These are phyloP conservation scores for Coptodon bakossiorum DNA, from an alignment of 2,113 vertebrate genomes.

Conservation along the genomic window DNA sequence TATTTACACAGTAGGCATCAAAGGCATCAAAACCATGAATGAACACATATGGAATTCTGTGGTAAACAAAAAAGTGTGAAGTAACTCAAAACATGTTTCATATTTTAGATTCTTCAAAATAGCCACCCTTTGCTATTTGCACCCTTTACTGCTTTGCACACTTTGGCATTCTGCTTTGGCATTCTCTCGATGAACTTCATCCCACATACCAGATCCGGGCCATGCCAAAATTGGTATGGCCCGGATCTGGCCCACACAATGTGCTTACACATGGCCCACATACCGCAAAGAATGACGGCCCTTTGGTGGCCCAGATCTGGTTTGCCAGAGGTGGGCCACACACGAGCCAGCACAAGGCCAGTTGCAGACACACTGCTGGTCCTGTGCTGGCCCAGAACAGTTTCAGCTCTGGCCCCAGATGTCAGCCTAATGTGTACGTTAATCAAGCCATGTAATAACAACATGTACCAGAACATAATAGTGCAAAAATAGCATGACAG, in stretches of 20 bases:
- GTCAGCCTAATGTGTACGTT: background rate
- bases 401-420: fast-evolving
- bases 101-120: background rate
- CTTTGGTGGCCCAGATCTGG: background rate
- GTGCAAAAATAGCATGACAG: fast-evolving
- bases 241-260: too few relatives aligned
- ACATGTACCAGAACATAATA: fast-evolving
- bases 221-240: background rate
- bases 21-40: background rate
- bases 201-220: background rate
- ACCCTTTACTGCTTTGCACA: background rate
- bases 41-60: background rate
- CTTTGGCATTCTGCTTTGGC: background rate
- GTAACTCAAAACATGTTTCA: background rate
- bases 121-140: background rate
- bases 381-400: too few relatives aligned
- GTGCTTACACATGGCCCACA: too few relatives aligned
- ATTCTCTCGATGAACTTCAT: background rate
- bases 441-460: background rate
- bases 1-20: background rate
- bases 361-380: background rate
- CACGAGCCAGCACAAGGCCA: fast-evolving
- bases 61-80: background rate
- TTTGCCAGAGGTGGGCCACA: background rate
- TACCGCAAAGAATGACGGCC: background rate